These are phyloP conservation scores for Sciurus niger DNA, from an alignment of 2,113 vertebrate genomes.

Conservation along the genomic window DNA sequence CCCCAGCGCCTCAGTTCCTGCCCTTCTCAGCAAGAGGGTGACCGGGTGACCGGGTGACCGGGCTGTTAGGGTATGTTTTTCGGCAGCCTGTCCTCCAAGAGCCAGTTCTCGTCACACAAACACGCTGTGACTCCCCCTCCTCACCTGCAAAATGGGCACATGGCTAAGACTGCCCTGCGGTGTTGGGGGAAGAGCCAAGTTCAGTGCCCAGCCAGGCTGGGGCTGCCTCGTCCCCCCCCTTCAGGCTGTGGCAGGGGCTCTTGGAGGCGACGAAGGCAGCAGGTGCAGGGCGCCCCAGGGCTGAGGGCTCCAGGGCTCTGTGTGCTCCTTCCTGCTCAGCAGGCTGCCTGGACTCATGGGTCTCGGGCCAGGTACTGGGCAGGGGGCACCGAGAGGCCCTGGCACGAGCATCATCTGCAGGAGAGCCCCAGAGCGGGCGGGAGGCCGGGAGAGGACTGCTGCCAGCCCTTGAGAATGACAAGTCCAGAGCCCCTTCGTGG, in stretches of 20 bases:
- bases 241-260: not conserved
- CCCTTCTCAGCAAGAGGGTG: not conserved
- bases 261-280: not conserved
- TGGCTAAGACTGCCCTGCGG: fast-evolving
- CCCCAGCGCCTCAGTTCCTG: not conserved
- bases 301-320: not conserved
- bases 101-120: not conserved
- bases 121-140: not conserved
- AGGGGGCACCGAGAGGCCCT: not conserved
- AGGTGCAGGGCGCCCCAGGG: fast-evolving
- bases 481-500: not conserved
- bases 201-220: not conserved
- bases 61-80: not conserved
- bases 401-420: not conserved
- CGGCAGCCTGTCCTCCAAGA: not conserved
- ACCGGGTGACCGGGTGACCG: not conserved
- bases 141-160: not conserved
- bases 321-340: not conserved
- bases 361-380: fast-evolving
- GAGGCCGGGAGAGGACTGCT: not conserved
- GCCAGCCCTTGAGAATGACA: not conserved
- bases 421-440: not conserved
- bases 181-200: not conserved
- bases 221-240: not conserved
- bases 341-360: not conserved